These are phyloP conservation scores for Azemiops feae DNA, from an alignment of 2,113 vertebrate genomes.

Conservation along the genomic window DNA sequence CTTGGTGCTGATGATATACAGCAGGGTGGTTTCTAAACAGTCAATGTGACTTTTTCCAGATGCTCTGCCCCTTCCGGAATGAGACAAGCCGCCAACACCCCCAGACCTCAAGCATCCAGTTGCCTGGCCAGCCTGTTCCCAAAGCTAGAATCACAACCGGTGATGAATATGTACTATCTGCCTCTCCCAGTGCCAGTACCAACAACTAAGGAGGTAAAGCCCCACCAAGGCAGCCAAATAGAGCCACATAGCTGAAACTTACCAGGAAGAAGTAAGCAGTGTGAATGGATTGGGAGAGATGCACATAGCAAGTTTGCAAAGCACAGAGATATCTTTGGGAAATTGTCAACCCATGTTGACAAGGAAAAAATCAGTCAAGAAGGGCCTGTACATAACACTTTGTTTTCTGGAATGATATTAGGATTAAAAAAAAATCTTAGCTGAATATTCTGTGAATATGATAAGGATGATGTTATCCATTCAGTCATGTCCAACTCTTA, in stretches of 20 bases:
- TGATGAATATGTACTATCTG: background rate
- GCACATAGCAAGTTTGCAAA: background rate
- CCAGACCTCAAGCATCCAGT: background rate
- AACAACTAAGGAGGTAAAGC: constrained; percentile 43
- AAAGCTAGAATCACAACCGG: background rate
- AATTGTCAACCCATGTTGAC: background rate
- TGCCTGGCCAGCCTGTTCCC: background rate
- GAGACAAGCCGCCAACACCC: background rate
- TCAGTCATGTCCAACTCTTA: no score
- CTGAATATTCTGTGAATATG: background rate
- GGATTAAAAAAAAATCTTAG: background rate
- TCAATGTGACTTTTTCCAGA: background rate
- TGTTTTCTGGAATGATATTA: background rate
- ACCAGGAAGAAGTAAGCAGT: background rate
- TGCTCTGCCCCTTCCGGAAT: background rate
- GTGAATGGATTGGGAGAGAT: background rate
- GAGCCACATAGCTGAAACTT: background rate
- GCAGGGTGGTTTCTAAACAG: background rate
- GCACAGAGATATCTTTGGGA: background rate
- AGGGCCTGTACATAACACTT: background rate
- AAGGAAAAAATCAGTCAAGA: background rate
- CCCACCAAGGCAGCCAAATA: constrained; percentile 33
- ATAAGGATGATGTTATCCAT: no score
- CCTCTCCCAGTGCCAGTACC: background rate
- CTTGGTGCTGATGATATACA: background rate